These are phyloP conservation scores for Stegostoma tigrinum DNA, from an alignment of 2,113 vertebrate species.

Conservation along the genomic window DNA sequence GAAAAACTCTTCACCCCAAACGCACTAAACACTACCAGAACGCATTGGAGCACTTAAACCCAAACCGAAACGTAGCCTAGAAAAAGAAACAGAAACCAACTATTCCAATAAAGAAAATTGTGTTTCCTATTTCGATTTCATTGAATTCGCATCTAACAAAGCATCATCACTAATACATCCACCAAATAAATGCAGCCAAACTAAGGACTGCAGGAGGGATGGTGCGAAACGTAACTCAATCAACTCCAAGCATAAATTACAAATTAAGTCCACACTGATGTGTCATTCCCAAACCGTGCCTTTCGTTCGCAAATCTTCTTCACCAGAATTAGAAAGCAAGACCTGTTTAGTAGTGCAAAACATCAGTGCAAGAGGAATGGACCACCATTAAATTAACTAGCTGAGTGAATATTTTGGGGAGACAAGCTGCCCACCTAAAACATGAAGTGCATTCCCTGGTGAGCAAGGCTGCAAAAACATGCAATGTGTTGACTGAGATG, in stretches of 20 bases:
- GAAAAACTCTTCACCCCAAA: not conserved
- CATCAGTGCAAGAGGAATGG: not conserved
- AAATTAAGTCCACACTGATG: not conserved
- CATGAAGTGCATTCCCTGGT: not conserved
- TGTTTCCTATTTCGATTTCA: not conserved
- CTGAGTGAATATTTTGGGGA: not conserved
- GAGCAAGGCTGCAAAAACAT: not conserved
- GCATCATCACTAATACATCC: not conserved
- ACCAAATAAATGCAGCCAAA: not conserved
- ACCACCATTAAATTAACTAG: not conserved
- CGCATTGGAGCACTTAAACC: not conserved
- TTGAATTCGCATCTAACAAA: not conserved
- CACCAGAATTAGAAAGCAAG: not conserved
- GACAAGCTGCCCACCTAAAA: not conserved
- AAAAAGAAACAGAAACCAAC: not conserved
- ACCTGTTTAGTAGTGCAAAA: not conserved
- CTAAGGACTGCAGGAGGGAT: not conserved
- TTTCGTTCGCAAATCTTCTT: not conserved
- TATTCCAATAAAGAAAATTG: not conserved
- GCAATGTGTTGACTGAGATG: not conserved
- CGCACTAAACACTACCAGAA: not conserved
- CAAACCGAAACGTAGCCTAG: not conserved
- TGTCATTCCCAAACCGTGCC: no score
- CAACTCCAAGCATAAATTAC: not conserved
- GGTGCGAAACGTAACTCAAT: not conserved